Conservation (phyloP, 1,140 invertebrate species). For the Maconellicoccus hirsutus region DNA sequence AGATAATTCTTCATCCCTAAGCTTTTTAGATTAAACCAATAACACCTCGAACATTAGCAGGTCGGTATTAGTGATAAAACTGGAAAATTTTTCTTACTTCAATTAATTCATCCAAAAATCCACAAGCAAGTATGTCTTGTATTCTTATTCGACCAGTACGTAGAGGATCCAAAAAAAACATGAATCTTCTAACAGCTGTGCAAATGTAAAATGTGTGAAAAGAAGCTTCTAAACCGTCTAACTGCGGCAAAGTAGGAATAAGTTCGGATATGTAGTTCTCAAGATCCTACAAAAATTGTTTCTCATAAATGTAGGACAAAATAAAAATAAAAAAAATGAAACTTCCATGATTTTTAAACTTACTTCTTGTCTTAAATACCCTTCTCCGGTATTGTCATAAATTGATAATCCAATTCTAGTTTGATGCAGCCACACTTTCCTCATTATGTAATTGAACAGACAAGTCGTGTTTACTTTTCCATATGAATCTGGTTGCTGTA, state of each 20-base stretch:
- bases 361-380: slow-evolving; percentile 77
- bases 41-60: too few relatives aligned
- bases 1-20: slow-evolving; percentile 73
- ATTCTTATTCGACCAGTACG: slow-evolving; percentile 80
- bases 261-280: slow-evolving; percentile 91
- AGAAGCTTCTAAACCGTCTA: slow-evolving; percentile 80
- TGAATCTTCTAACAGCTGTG: slow-evolving; percentile 86
- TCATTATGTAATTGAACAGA: slow-evolving; percentile 90
- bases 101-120: slow-evolving; percentile 82
- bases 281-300: slow-evolving; percentile 56
- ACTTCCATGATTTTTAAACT: slow-evolving; percentile 31
- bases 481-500: slow-evolving; percentile 69
- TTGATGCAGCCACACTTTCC: slow-evolving; percentile 86
- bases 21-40: slow-evolving; percentile 41
- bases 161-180: slow-evolving; percentile 88
- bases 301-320: not conserved
- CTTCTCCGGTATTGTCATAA: slow-evolving; percentile 85
- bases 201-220: slow-evolving; percentile 95
- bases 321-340: not conserved
- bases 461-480: slow-evolving; percentile 69
- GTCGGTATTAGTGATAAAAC: too few relatives aligned
- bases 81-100: slow-evolving; percentile 43
- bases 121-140: slow-evolving; percentile 78
- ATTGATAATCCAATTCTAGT: slow-evolving; percentile 83
- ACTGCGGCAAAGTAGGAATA: slow-evolving; percentile 76